Evolutionary conservation across 2,113 vertebrate genomes (phyloP).

Genomic region (Prochilodus magdalenae): DNA sequence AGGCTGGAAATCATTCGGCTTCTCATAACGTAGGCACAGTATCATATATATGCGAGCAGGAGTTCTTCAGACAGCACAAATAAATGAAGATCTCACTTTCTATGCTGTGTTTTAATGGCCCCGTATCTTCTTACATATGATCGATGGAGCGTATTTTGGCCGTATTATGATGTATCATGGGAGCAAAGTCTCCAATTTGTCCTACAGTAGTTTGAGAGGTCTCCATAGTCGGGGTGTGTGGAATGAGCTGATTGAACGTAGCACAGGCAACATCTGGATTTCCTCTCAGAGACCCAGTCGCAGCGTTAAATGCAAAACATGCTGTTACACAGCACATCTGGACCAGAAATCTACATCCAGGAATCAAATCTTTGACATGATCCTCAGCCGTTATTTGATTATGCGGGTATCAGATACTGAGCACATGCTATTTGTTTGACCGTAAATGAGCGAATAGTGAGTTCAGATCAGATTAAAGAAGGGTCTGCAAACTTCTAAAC

Average conservation of each 20-base stretch:
- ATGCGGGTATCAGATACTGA: too few species aligned
- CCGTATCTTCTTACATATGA: slow-evolving; percentile 24
- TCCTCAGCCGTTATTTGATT: not conserved
- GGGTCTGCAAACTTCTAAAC: too few species aligned
- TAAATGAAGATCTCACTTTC: not conserved
- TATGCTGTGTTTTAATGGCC: not conserved
- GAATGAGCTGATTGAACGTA: not conserved
- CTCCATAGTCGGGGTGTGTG: not conserved
- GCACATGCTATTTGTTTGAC: too few species aligned
- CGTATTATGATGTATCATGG: not conserved
- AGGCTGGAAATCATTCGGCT: slow-evolving; percentile 1
- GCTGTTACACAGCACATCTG: not conserved
- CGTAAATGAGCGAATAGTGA: too few species aligned
- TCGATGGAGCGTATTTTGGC: not conserved
- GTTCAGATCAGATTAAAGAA: too few species aligned
- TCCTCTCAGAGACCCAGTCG: not conserved
- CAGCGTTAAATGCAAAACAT: not conserved
- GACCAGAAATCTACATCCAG: not conserved
- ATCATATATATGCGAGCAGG: slow-evolving; percentile 13
- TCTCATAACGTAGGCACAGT: not conserved
- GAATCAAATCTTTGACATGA: not conserved
- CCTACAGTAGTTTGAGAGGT: not conserved
- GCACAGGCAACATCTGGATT: slow-evolving; percentile 32
- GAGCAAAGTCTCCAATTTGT: not conserved
- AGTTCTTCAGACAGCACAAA: not conserved